phyloP scores from a whole-genome alignment of 2,113 vertebrate species.

The Meleagris gallopavo region DNA sequence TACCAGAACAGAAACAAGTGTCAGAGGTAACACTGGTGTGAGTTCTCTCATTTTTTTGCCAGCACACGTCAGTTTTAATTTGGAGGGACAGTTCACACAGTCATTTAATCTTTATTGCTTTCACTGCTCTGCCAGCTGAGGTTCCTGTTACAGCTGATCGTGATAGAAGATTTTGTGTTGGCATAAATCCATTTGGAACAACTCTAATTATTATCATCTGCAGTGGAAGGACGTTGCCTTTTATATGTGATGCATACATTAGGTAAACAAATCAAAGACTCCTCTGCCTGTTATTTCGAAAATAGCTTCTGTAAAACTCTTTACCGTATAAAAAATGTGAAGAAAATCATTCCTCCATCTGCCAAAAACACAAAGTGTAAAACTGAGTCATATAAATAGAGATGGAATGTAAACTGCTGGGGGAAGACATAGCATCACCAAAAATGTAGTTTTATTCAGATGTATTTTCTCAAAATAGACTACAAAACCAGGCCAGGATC shows the following conservation, averaged over 20 bases:
- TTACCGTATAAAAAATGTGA: constrained; percentile 10
- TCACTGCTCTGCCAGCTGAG: constrained; percentile 35
- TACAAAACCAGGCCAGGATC: not conserved
- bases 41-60: not conserved
- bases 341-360: constrained; percentile 17
- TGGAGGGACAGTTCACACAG: not conserved
- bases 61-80: not conserved
- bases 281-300: constrained; percentile 9
- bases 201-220: not conserved
- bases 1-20: not conserved
- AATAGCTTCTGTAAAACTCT: not conserved
- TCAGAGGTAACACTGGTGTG: not conserved
- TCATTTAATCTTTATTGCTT: constrained; percentile 14
- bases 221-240: constrained; percentile 20
- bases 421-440: constrained; percentile 16
- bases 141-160: constrained; percentile 20
- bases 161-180: constrained; percentile 43
- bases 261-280: constrained; percentile 32
- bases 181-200: constrained; percentile 39
- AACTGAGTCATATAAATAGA: constrained; percentile 32
- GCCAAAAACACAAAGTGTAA: constrained; percentile 1
- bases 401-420: not conserved
- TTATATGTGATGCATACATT: not conserved
- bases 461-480: constrained; percentile 44
- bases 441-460: constrained; percentile 43